Percentiles rank a stretch among this genome's conserved stretches.
These are phyloP conservation scores for Morpho achilles DNA, from an alignment of 2,888 invertebrate species.

Conservation along the genomic window DNA sequence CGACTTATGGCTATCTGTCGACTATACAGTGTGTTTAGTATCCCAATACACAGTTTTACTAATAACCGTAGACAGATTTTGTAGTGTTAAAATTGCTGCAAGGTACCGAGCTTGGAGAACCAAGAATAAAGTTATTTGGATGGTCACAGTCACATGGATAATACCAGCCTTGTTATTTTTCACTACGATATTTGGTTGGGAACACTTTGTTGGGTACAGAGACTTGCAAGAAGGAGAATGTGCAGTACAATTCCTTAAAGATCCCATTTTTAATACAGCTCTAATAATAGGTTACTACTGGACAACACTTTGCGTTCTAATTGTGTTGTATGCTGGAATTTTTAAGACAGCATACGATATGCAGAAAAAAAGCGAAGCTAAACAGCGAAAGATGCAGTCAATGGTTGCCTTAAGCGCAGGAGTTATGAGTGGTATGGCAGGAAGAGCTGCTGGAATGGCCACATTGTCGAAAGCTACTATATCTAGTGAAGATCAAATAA, in stretches of 20 bases:
- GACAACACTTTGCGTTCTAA: constrained; percentile 97
- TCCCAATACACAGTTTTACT: constrained; percentile 99
- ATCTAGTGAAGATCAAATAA: constrained; percentile 85
- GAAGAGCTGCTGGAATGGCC: constrained; percentile 91
- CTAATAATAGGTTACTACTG: constrained; percentile 98
- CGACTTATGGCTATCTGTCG: constrained; percentile 98
- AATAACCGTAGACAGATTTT: constrained; percentile 98
- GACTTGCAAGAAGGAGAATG: constrained; percentile 93
- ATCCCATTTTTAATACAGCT: constrained; percentile 97
- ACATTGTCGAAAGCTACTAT: constrained; percentile 88
- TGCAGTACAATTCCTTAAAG: constrained; percentile 97
- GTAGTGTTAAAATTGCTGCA: constrained; percentile 98
- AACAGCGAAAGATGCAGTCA: constrained; percentile 96
- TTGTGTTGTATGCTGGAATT: constrained; percentile 97
- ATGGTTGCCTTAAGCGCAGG: constrained; percentile 95
- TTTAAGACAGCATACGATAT: constrained; percentile 98
- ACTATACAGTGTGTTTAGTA: constrained; percentile 99
- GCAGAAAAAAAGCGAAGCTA: constrained; percentile 98
- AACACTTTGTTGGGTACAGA: constrained; percentile 96
- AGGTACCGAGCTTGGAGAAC: constrained; percentile 98
- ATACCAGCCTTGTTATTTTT: constrained; percentile 97
- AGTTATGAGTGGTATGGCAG: constrained; percentile 94
- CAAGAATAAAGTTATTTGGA: constrained; percentile 94
- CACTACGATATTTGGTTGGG: constrained; percentile 99
- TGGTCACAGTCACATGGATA: constrained; percentile 98